Percentiles rank a stretch among this genome's conserved stretches.
Evolutionary conservation across 2,113 vertebrate species (phyloP).

Genomic region (Recurvirostra avosetta): DNA sequence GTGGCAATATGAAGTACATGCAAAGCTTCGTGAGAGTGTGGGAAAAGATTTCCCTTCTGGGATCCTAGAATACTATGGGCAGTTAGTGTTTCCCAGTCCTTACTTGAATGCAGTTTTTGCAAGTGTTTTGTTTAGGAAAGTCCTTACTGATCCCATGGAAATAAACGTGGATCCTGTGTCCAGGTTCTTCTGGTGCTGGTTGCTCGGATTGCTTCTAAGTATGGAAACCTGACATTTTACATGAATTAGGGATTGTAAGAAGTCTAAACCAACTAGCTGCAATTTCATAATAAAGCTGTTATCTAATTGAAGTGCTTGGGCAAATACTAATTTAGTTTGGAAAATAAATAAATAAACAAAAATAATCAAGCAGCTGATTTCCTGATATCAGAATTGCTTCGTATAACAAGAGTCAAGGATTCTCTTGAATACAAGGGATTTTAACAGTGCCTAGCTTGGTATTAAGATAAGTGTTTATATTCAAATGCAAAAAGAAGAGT

Average conservation of each 20-base stretch:
- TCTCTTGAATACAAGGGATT: slow-evolving; percentile 42
- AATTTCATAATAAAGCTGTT: slow-evolving; percentile 5
- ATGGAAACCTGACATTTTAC: neutral
- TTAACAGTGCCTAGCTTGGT: slow-evolving; percentile 10
- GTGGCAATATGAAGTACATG: neutral
- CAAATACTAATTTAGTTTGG: slow-evolving; percentile 1
- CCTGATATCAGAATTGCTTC: slow-evolving; percentile 49
- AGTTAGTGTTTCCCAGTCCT: neutral
- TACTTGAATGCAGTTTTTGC: neutral
- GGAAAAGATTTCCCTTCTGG: neutral
- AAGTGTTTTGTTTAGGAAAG: neutral
- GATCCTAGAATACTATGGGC: neutral
- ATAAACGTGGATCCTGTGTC: rapidly evolving
- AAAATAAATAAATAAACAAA: slow-evolving; percentile 38
- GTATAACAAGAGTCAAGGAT: slow-evolving; percentile 32
- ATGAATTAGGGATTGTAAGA: neutral
- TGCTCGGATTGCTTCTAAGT: neutral
- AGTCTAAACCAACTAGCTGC: neutral
- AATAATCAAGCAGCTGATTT: slow-evolving; percentile 46
- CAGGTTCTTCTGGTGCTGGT: neutral
- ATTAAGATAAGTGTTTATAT: slow-evolving; percentile 40
- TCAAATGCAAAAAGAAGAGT: slow-evolving; percentile 2
- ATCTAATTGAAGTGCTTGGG: slow-evolving; percentile 12
- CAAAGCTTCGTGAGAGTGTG: neutral
- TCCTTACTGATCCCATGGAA: neutral